Conservation (phyloP, 2,797 vertebrate species). For the Microctenopoma steveboyesi region DNA sequence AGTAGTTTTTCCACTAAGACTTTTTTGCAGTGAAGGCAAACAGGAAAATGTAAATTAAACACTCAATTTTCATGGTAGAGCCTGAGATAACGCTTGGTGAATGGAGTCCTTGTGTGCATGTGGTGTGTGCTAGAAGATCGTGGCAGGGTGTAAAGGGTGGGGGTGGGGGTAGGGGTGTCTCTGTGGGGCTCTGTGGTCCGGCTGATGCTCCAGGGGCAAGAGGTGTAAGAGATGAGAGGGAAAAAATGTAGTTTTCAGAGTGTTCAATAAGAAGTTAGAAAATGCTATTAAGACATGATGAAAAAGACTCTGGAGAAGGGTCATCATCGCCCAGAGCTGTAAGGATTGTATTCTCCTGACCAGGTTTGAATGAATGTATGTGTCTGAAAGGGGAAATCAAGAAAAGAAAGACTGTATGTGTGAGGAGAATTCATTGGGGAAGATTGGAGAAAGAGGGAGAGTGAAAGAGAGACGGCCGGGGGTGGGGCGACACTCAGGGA, state of each 20-base stretch:
- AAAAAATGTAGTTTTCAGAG: slow-evolving; percentile 28
- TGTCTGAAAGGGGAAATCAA: slow-evolving; percentile 36
- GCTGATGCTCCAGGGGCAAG: slow-evolving; percentile 80
- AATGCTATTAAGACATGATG: slow-evolving; percentile 46
- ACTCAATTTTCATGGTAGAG: slow-evolving; percentile 36
- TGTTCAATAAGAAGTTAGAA: slow-evolving; percentile 41
- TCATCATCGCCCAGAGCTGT: slow-evolving; percentile 39
- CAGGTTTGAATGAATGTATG: slow-evolving; percentile 28
- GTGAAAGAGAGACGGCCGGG: slow-evolving; percentile 18
- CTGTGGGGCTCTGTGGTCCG: slow-evolving; percentile 69
- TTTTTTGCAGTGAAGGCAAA: slow-evolving; percentile 57
- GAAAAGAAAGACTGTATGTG: slow-evolving; percentile 33
- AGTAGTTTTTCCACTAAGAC: slow-evolving; percentile 15
- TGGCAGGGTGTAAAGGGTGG: slow-evolving; percentile 21
- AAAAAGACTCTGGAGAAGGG: slow-evolving; percentile 33
- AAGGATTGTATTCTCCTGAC: slow-evolving; percentile 29
- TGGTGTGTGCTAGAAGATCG: slow-evolving; percentile 40
- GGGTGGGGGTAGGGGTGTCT: no score
- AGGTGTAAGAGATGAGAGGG: slow-evolving; percentile 70
- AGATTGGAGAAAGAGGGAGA: slow-evolving; percentile 29
- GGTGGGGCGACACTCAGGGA: slow-evolving; percentile 42
- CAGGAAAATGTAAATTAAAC: slow-evolving; percentile 62
- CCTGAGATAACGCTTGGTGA: slow-evolving; percentile 59
- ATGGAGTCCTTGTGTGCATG: slow-evolving; percentile 73
- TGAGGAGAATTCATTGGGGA: slow-evolving; percentile 33